These are phyloP conservation scores for Archaeoteleia sp. DNA, from an alignment of 2,888 invertebrate genomes.

Conservation along the genomic window DNA sequence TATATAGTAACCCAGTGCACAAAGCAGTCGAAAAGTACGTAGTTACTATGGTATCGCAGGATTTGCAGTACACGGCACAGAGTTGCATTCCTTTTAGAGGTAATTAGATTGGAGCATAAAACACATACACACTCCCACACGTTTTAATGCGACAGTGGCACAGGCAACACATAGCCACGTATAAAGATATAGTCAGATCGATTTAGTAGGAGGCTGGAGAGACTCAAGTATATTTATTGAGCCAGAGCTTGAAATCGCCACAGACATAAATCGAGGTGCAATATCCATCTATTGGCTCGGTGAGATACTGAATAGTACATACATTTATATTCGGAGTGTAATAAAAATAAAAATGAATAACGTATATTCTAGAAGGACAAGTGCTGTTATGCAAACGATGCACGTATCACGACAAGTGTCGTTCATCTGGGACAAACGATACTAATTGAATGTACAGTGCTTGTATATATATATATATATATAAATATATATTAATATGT, in stretches of 20 bases:
- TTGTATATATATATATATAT: too few relatives aligned
- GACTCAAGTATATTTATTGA: conserved; percentile 47
- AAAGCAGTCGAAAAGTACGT: conserved; percentile 39
- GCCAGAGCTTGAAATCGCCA: conserved; percentile 44
- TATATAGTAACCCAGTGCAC: conserved; percentile 28
- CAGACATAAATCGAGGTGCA: conserved; percentile 51
- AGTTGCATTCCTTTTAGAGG: conserved; percentile 48
- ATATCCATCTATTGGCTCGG: conserved; percentile 46
- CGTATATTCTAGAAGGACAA: conserved; percentile 37
- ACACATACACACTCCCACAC: conserved; percentile 43
- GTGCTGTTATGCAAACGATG: conserved; percentile 49
- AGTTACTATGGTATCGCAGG: conserved; percentile 42
- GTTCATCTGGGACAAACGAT: conserved; percentile 30
- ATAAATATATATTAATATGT: too few relatives aligned
- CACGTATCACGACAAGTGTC: conserved; percentile 33
- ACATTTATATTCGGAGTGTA: conserved; percentile 20
- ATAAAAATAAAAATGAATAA: conserved; percentile 2
- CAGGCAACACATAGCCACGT: conserved; percentile 51
- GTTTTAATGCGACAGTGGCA: conserved; percentile 52
- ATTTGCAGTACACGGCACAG: conserved; percentile 47
- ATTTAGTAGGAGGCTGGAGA: conserved; percentile 47
- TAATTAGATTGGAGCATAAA: conserved; percentile 52
- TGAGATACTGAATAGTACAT: conserved; percentile 35
- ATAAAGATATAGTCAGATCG: conserved; percentile 46
- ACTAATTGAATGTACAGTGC: conserved; percentile 47